Conservation (phyloP, 2,797 vertebrate species). For the Enteromius paludinosus region DNA sequence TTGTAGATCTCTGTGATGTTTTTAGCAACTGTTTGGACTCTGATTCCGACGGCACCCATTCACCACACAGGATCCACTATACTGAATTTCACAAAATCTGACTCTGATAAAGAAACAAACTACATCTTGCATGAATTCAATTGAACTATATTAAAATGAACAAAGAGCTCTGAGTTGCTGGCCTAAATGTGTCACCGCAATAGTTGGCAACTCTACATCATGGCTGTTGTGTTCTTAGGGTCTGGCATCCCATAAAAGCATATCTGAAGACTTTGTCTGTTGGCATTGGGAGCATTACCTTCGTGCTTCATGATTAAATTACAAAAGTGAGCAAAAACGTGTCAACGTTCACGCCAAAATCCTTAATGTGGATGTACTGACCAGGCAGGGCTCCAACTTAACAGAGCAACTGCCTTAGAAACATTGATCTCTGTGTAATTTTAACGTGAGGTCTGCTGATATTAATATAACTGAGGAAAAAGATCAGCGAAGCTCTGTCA, state of each 20-base stretch:
- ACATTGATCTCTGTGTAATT: background rate
- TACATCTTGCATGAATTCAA: background rate
- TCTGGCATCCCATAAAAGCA: slow-evolving; percentile 25
- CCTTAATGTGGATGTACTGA: slow-evolving; percentile 6
- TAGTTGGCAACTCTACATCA: slow-evolving; percentile 2
- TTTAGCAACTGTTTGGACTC: background rate
- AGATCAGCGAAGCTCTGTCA: background rate
- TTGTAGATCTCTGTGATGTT: background rate
- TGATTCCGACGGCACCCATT: background rate
- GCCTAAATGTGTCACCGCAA: slow-evolving; percentile 13
- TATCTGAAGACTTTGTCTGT: slow-evolving; percentile 10
- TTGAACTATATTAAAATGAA: slow-evolving; percentile 1
- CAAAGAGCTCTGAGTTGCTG: background rate
- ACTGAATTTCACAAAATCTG: background rate
- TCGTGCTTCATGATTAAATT: slow-evolving; percentile 18
- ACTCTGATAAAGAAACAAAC: background rate
- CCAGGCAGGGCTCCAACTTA: background rate
- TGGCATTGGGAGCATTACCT: slow-evolving; percentile 10
- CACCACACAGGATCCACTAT: background rate
- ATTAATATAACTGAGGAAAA: background rate
- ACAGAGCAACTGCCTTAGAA: background rate
- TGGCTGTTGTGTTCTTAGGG: background rate
- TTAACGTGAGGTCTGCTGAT: slow-evolving; percentile 9
- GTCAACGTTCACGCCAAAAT: background rate
- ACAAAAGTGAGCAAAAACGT: slow-evolving; percentile 1